Evolutionary conservation across 2,888 invertebrate genomes (phyloP).

Genomic region (Helobdella robusta): DNA sequence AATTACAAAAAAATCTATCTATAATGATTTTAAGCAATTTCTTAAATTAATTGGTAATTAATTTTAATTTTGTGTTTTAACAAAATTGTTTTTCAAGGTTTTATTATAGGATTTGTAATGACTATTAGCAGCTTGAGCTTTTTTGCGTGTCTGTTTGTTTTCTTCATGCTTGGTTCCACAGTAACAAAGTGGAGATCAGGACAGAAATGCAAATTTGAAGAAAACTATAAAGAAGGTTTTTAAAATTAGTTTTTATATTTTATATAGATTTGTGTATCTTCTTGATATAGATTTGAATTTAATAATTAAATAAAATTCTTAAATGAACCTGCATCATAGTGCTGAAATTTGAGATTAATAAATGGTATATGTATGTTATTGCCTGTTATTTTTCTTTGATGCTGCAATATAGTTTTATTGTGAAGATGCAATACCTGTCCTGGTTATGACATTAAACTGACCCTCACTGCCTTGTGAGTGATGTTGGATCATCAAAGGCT

Average conservation of each 20-base stretch:
- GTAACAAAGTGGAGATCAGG: constrained; percentile 66
- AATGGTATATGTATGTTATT: no score
- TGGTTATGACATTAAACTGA: no score
- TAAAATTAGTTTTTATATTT: background rate
- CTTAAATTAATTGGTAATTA: background rate
- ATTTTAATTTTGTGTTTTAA: background rate
- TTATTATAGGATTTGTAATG: constrained; percentile 65
- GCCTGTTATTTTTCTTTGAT: no score
- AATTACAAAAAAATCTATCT: constrained; percentile 1
- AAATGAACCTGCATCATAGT: no score
- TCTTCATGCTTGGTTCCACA: constrained; percentile 70
- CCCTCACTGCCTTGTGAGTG: no score
- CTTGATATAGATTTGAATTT: no score
- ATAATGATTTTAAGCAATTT: background rate
- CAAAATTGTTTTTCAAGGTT: constrained; percentile 51
- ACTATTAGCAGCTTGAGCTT: constrained; percentile 71
- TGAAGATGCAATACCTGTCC: no score
- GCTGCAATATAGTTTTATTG: no score
- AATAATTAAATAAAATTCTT: no score
- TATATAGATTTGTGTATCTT: background rate
- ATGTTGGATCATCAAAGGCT: no score
- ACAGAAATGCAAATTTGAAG: constrained; percentile 59
- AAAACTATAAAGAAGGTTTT: constrained; percentile 68
- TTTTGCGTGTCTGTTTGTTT: constrained; percentile 62
- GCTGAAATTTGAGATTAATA: no score